A percentile compares a stretch with the other conserved stretches of the same genome.
phyloP scores from a whole-genome alignment of 1,140 invertebrate species.

The Bombus superbus region DNA sequence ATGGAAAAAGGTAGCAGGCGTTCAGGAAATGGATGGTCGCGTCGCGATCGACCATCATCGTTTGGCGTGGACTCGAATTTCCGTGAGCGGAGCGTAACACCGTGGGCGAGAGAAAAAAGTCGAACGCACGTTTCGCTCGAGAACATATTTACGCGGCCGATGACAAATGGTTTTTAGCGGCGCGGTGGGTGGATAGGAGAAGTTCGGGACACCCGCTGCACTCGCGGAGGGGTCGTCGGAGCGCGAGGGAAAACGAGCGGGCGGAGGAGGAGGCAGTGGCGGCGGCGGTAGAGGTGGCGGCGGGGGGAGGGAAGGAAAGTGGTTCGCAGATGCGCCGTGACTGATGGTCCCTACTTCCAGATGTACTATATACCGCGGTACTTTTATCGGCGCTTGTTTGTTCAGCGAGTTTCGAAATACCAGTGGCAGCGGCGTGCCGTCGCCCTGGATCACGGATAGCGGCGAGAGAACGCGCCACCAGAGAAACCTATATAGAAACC shows the following conservation, averaged over 20 bases:
- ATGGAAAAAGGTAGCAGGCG: background rate
- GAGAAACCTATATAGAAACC: background rate
- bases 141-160: constrained; percentile 78
- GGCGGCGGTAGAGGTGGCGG: background rate
- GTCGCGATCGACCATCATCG: constrained; percentile 13
- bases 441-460: constrained; percentile 60
- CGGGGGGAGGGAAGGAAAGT: constrained; percentile 63
- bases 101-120: constrained; percentile 36
- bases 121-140: constrained; percentile 62
- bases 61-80: constrained; percentile 23
- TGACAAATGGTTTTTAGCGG: constrained; percentile 80
- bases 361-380: constrained; percentile 80
- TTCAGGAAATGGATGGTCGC: constrained; percentile 23
- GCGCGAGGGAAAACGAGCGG: constrained; percentile 20
- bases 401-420: constrained; percentile 75
- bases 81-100: constrained; percentile 13
- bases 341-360: constrained; percentile 83
- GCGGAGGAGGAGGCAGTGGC: constrained; percentile 43
- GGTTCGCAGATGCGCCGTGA: constrained; percentile 81
- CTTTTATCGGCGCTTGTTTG: constrained; percentile 82
- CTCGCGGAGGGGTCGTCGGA: constrained; percentile 39
- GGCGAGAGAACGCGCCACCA: constrained; percentile 17
- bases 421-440: constrained; percentile 64
- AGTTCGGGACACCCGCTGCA: constrained; percentile 62
- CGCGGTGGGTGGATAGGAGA: constrained; percentile 53